Conservation (phyloP, 2,888 invertebrate species). For the Pristionchus maxplancki region DNA sequence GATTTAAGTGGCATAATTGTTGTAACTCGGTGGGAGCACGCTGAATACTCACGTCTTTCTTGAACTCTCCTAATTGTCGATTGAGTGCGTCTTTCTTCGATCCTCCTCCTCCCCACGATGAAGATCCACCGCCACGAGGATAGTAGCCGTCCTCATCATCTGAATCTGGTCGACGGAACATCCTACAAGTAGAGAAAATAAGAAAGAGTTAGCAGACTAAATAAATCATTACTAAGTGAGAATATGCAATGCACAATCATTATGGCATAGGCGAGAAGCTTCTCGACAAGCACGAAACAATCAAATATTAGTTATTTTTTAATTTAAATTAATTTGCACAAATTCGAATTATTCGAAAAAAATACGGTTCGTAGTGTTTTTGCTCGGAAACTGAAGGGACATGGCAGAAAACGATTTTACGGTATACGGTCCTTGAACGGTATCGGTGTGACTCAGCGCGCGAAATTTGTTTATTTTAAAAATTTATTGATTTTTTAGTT, state of each 20-base stretch:
- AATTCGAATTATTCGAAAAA: no score
- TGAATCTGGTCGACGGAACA: constrained; percentile 51
- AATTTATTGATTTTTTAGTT: constrained; percentile 2
- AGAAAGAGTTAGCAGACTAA: no score
- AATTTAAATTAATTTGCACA: no score
- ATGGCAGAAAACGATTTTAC: background rate
- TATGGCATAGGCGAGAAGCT: background rate
- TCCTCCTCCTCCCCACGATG: constrained; percentile 42
- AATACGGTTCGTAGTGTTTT: background rate
- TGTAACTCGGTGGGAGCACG: no score
- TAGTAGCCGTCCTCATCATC: constrained; percentile 52
- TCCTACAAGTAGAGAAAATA: background rate
- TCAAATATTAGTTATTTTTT: no score
- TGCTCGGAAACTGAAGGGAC: background rate
- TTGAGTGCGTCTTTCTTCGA: constrained; percentile 48
- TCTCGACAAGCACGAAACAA: background rate
- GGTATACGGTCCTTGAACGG: background rate
- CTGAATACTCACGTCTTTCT: constrained; percentile 39
- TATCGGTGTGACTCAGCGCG: constrained; percentile 1
- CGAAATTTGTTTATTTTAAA: background rate
- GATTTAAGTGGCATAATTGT: no score
- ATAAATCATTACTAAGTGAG: no score
- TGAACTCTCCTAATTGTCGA: constrained; percentile 46
- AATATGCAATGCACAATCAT: no score
- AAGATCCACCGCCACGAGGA: constrained; percentile 35